Base-by-base conservation (phyloP, 2,113 vertebrate species). In the Carassius gibelio region DNA sequence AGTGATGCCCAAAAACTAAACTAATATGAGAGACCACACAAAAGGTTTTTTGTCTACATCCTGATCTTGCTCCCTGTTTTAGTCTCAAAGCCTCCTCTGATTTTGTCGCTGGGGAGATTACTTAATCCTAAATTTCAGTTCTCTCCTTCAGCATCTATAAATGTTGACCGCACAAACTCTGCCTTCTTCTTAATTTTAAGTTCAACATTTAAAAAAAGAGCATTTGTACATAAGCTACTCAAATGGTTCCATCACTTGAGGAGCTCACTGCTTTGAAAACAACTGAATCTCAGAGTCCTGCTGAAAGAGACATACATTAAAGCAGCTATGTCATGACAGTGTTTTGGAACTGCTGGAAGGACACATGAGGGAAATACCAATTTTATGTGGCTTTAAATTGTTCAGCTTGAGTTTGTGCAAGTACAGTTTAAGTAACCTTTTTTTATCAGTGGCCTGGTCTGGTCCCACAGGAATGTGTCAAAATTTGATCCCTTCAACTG, bases 221-320 rank as follows among this genome's bases (percentile, higher is more conserved):
- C 97, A 98, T 97, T 96, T 98, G 97, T 97, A 98, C 96, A 95
- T 95, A 98, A 92, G 94, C 94, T 95, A 95, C 95, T 91, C 92
- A 91, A 92, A 85, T n/a, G 21, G 64, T 85, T 87, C 88, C 91
- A 92, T 88, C 89, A 90, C 90, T 90, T 92, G 86, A 78, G 89
- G 88, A 75, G 90, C 92, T 92, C 34, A 83, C 90, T 91, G 92
- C 84, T 86, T 88, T 93, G 92, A 93, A 92, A 86, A 82, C 92
- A 91, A 91, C 38, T 48, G 55, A 84, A 66, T 64, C 42, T 52
- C 64, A 81, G 14, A 83, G 23, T 80, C 69, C 75, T 62, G 75
- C 62, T 76, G 45, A 86, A 82, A 61, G 69, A 86, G 84, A 72
- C 55, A 36, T 81, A 75, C 79, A 55, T 30, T 82, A 75, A 75